Evolutionary conservation across 2,797 vertebrate genomes (phyloP), one percentile per base, ranked within the genome.

Genomic region (Amblyopsis hoosieri): DNA sequence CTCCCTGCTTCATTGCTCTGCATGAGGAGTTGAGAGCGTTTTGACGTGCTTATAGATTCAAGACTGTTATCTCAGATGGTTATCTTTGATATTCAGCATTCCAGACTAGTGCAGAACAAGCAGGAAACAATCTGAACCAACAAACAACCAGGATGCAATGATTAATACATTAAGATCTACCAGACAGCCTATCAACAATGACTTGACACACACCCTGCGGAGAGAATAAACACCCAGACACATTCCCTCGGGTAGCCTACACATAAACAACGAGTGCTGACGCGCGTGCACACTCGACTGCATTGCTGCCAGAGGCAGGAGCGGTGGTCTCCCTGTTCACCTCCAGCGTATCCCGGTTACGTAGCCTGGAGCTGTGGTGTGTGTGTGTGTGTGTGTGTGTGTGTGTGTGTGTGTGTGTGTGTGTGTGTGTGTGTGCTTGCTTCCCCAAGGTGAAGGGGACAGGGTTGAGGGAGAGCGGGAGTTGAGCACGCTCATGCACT

Each of bases 21-120:
- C 53, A 62, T 45, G 60, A 68, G 57, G 52, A 66, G 71, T 72
- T 12, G 53, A 63, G 53, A 74, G 68, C 4, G 9, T 46, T 64
- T 55, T 54, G 37, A 57, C 45, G 14, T 14, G 57, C 50, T 46
- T 12, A 11, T 12, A 3, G 58, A 57, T 62, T 45, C 54, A 55
- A 51, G 67, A 53, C 46, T 17, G 55, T 55, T 74, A 66, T 67
- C 64, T 60, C 0, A 15, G 63, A 68, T 75, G 61, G 76, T 85
- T 76, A 79, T 75, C 81, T 75, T 45, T 54, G 72, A 75, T 65
- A 68, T 82, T 82, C 66, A 61, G 65, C 56, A 71, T 81, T 80
- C 71, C 62, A 33, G 67, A 64, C 67, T 54, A 15, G 72, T 67
- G 71, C 78, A 79, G 79, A 80, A 71, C 76, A 77, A 81, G 19